These are phyloP conservation scores for Sebastes fasciatus DNA, from an alignment of 2,113 vertebrate genomes.

Conservation along the genomic window DNA sequence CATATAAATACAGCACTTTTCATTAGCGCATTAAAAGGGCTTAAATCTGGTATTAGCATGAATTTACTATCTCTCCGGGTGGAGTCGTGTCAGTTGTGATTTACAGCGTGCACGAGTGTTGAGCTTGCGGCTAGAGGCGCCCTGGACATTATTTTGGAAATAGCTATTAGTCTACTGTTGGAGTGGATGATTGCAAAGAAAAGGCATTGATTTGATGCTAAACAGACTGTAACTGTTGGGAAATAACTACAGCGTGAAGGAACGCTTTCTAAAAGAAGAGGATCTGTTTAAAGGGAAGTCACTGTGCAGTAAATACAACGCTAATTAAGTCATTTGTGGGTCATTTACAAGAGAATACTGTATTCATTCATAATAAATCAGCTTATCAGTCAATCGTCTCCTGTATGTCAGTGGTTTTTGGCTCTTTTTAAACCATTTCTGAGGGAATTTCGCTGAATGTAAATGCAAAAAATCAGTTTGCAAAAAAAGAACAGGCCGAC, in stretches of 20 bases:
- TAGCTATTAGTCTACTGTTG: constrained; percentile 13
- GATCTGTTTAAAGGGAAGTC: neutral
- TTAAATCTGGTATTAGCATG: constrained; percentile 68
- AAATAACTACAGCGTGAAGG: neutral
- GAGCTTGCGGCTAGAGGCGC: constrained; percentile 17
- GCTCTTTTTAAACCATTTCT: neutral
- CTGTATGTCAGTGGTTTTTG: neutral
- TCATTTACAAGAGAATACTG: neutral
- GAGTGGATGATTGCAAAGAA: constrained; percentile 25
- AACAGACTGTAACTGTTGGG: constrained; percentile 8
- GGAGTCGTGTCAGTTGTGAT: constrained; percentile 55
- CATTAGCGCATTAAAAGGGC: constrained; percentile 68
- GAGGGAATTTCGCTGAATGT: constrained; percentile 32
- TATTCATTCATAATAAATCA: constrained; percentile 22
- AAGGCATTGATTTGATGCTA: constrained; percentile 26
- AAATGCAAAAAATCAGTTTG: constrained; percentile 39
- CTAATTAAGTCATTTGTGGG: neutral
- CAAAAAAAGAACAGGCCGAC: constrained; percentile 6
- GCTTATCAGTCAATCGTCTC: neutral
- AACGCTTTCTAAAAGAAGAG: neutral
- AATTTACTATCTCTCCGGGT: constrained; percentile 56
- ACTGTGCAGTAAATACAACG: neutral
- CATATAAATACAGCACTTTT: constrained; percentile 73
- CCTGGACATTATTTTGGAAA: constrained; percentile 30
- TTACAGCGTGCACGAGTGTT: constrained; percentile 34